These are phyloP conservation scores for Trachelus stipa DNA, from an alignment of 2,888 invertebrate species.

Conservation along the genomic window DNA sequence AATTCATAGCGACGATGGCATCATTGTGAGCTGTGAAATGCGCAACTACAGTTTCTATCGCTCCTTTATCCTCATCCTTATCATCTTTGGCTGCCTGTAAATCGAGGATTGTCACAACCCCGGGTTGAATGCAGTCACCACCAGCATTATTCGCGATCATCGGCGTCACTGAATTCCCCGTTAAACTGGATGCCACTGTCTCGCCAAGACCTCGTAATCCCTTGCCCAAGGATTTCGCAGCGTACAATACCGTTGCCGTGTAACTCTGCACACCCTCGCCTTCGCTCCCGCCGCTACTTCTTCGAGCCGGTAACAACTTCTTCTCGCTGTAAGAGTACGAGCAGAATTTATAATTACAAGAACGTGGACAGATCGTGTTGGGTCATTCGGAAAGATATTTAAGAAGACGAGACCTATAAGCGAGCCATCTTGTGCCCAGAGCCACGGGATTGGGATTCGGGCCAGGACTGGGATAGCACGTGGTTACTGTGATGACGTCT, in stretches of 20 bases:
- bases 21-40: slow-evolving; percentile 91
- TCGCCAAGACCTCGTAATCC: slow-evolving; percentile 91
- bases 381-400: not conserved
- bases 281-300: slow-evolving; percentile 87
- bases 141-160: slow-evolving; percentile 55
- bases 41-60: slow-evolving; percentile 82
- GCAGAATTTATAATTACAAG: not conserved
- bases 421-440: slow-evolving; percentile 86
- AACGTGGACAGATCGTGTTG: no score
- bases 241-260: slow-evolving; percentile 93
- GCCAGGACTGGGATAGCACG: slow-evolving; percentile 90
- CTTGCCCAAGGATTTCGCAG: slow-evolving; percentile 93
- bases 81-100: slow-evolving; percentile 76
- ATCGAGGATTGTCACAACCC: slow-evolving; percentile 90
- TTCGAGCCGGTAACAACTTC: slow-evolving; percentile 80
- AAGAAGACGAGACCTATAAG: slow-evolving; percentile 69
- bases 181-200: slow-evolving; percentile 90
- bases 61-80: slow-evolving; percentile 72
- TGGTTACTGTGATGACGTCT: slow-evolving; percentile 87
- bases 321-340: slow-evolving; percentile 79
- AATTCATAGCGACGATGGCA: slow-evolving; percentile 88
- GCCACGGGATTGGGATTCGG: slow-evolving; percentile 85
- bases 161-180: slow-evolving; percentile 68
- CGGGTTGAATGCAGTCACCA: slow-evolving; percentile 80
- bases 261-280: slow-evolving; percentile 88